phyloP scores from a whole-genome alignment of 2,113 vertebrate genomes.

The Paramisgurnus dabryanus region DNA sequence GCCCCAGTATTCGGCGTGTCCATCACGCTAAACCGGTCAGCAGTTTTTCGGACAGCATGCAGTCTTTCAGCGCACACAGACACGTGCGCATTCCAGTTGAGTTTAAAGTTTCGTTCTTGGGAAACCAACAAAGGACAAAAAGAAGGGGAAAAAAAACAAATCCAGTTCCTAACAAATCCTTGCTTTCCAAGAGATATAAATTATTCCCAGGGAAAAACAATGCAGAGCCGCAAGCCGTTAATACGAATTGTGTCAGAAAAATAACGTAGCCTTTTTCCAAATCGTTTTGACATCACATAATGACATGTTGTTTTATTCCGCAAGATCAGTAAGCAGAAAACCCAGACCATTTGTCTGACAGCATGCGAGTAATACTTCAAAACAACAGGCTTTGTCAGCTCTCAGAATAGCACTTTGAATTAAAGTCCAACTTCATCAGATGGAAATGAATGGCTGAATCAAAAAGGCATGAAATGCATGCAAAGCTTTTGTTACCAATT shows the following conservation, averaged over 20 bases:
- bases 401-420: constrained; percentile 56
- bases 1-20: constrained; percentile 56
- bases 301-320: not conserved
- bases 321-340: constrained; percentile 53
- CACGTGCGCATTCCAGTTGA: not conserved
- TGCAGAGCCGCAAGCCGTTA: not conserved
- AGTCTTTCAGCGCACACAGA: constrained; percentile 25
- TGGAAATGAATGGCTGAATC: constrained; percentile 57
- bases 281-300: not conserved
- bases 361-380: constrained; percentile 40
- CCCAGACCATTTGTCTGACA: constrained; percentile 13
- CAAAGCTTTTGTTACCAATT: constrained; percentile 60
- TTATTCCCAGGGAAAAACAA: not conserved
- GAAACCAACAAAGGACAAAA: not conserved
- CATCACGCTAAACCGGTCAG: constrained; percentile 62
- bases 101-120: not conserved
- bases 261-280: not conserved
- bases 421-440: constrained; percentile 60
- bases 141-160: not conserved
- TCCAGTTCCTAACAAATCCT: no score
- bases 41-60: constrained; percentile 62
- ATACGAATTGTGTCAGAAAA: not conserved
- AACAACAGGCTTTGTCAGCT: constrained; percentile 49
- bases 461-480: constrained; percentile 57
- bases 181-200: not conserved